phyloP scores from a whole-genome alignment of 2,888 invertebrate species.

The Tineola bisselliella region DNA sequence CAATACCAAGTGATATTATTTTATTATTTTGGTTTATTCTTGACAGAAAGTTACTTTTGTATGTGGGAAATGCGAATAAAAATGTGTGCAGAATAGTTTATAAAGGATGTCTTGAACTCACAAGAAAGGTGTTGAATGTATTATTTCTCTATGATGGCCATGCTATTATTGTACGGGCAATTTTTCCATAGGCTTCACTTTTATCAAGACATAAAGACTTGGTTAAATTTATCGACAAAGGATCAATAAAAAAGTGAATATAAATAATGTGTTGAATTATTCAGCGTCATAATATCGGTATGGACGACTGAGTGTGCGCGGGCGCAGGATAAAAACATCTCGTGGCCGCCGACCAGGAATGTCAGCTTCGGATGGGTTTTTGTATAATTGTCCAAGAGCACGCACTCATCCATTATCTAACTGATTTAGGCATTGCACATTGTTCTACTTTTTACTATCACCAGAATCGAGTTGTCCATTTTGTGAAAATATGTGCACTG shows the following conservation, averaged over 20 bases:
- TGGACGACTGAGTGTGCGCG: slow-evolving; percentile 41
- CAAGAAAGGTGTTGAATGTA: too few species aligned
- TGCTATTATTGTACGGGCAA: background rate
- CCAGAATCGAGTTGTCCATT: background rate
- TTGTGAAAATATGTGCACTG: background rate
- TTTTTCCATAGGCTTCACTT: slow-evolving; percentile 31
- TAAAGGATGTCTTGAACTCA: too few species aligned
- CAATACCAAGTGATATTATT: too few species aligned
- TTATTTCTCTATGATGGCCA: background rate
- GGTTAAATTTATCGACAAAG: slow-evolving; percentile 63
- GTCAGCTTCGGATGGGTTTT: slow-evolving; percentile 46
- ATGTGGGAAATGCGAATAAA: too few species aligned
- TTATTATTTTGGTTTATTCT: too few species aligned
- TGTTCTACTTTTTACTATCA: slow-evolving; percentile 27
- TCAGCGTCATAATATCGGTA: slow-evolving; percentile 65
- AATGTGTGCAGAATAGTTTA: too few species aligned
- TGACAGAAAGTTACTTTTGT: too few species aligned
- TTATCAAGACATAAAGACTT: slow-evolving; percentile 66
- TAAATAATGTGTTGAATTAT: slow-evolving; percentile 65
- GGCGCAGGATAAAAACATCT: slow-evolving; percentile 22
- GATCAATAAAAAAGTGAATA: slow-evolving; percentile 66
- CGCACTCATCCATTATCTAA: slow-evolving; percentile 66
- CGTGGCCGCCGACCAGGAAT: slow-evolving; percentile 31
- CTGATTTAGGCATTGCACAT: slow-evolving; percentile 43
- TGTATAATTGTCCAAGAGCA: slow-evolving; percentile 62